Evolutionary conservation across 2,888 invertebrate genomes (phyloP), one percentile per base, ranked within the genome.

Genomic region (Cosmia trapezina): DNA sequence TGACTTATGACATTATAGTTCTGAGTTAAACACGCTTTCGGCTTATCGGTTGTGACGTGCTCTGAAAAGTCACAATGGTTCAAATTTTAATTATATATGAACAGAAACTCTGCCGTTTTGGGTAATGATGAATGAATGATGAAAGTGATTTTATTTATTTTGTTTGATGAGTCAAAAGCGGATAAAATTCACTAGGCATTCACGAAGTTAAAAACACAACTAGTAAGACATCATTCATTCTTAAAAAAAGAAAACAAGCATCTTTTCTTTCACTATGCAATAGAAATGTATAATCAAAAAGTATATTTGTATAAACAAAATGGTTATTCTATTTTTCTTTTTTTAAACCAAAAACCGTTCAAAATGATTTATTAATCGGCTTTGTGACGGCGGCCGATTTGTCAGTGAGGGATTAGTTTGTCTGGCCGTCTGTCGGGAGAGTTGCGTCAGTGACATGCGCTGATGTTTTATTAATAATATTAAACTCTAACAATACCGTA

Each of bases 351-450:
- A 78, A 76, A 77, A 69, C 66, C 43, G 57, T 70, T 81, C 65
- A 69, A 76, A 81, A 90, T 90, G 91, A 92, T 92, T 91, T 91
- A 92, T 91, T 91, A 90, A 91, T 90, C 90, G 84, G 85, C 85
- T 89, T 90, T 80, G 80, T 70, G 70, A 47, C 83, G 86, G 83
- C 86, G 76, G 84, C 68, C 83, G 82, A 87, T 88, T 89, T 90
- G 91, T 91, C 90, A 88, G 89, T 88, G 89, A 88, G 78, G 86
- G 90, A 92, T 92, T 91, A 90, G 83, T 83, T 80, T 70, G 85
- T 75, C 81, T 81, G 88, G 19, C 45, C 4, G 70, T 86, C 86
- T 79, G 89, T 86, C 86, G 73, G 85, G 85, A 73, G 82, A 57
- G 78, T 92, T 91, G 87, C 91, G 77, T 88, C 90, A 90, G 45